Percentiles rank a stretch among this genome's conserved stretches.
These are phyloP conservation scores for Chionoecetes opilio DNA, from an alignment of 1,140 invertebrate genomes.

Conservation along the genomic window DNA sequence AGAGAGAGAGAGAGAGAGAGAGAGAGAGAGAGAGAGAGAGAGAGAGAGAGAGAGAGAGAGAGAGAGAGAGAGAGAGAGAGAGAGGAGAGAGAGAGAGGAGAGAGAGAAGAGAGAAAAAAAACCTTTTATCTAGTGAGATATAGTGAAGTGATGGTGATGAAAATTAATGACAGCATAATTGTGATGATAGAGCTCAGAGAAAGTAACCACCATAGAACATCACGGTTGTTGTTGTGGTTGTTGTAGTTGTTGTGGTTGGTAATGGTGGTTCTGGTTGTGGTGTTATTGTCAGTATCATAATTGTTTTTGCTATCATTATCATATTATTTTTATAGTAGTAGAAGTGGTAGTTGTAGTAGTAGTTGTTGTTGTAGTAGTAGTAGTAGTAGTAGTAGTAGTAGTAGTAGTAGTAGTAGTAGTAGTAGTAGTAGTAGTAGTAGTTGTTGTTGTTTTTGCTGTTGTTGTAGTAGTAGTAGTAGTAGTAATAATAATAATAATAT, in stretches of 20 bases:
- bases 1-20: conserved; percentile 32
- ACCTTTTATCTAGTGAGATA: not conserved
- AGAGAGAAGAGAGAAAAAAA: conserved; percentile 4
- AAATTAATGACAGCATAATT: not conserved
- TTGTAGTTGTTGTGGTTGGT: too few relatives aligned
- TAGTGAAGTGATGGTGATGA: not conserved
- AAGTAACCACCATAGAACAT: not conserved
- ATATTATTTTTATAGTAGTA: conserved; percentile 32
- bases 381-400: conserved; percentile 21
- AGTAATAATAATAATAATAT: not conserved
- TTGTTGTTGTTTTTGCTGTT: not conserved
- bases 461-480: not conserved
- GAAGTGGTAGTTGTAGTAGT: too few relatives aligned
- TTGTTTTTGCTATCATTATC: conserved; percentile 18
- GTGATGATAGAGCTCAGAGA: not conserved
- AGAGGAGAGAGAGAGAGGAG: not conserved
- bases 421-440: conserved; percentile 28
- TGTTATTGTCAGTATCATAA: not conserved
- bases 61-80: conserved; percentile 41
- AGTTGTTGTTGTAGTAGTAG: too few relatives aligned
- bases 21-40: conserved; percentile 43
- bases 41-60: conserved; percentile 52
- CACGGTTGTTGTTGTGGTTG: not conserved
- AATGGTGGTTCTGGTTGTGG: too few relatives aligned
- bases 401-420: conserved; percentile 3